These are phyloP conservation scores for Plemyria rubiginata DNA, from an alignment of 2,888 invertebrate species.

Conservation along the genomic window DNA sequence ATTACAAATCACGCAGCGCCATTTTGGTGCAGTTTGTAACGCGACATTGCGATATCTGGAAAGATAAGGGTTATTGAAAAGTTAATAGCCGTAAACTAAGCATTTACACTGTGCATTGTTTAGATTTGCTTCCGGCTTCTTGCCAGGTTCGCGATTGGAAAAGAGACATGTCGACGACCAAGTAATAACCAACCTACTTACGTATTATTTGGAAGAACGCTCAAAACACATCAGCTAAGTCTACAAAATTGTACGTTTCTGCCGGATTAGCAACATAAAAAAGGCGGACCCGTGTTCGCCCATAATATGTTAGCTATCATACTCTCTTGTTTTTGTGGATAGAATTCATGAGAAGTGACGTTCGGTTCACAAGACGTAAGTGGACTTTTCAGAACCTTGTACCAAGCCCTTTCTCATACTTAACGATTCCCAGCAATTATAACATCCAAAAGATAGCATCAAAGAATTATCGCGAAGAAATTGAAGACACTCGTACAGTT, in stretches of 20 bases:
- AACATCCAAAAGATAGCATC: slow-evolving; percentile 38
- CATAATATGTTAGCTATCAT: slow-evolving; percentile 3
- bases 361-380: slow-evolving; percentile 12
- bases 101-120: slow-evolving; percentile 34
- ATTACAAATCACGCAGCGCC: slow-evolving; percentile 58
- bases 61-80: slow-evolving; percentile 45
- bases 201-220: neutral
- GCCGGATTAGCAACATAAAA: slow-evolving; percentile 20
- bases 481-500: slow-evolving; percentile 53
- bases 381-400: slow-evolving; percentile 14
- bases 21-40: slow-evolving; percentile 49
- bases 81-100: slow-evolving; percentile 37
- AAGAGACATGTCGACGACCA: neutral
- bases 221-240: neutral
- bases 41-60: slow-evolving; percentile 58
- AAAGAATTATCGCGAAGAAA: slow-evolving; percentile 44
- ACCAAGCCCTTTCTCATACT: slow-evolving; percentile 21
- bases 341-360: slow-evolving; percentile 17
- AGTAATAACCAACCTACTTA: no score
- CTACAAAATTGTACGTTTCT: slow-evolving; percentile 6
- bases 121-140: slow-evolving; percentile 17
- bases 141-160: neutral
- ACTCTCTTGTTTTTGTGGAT: slow-evolving; percentile 14
- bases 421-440: slow-evolving; percentile 31
- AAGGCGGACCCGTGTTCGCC: slow-evolving; percentile 17